Conservation (phyloP, 2,888 invertebrate species). For the Tortrix viridana region DNA sequence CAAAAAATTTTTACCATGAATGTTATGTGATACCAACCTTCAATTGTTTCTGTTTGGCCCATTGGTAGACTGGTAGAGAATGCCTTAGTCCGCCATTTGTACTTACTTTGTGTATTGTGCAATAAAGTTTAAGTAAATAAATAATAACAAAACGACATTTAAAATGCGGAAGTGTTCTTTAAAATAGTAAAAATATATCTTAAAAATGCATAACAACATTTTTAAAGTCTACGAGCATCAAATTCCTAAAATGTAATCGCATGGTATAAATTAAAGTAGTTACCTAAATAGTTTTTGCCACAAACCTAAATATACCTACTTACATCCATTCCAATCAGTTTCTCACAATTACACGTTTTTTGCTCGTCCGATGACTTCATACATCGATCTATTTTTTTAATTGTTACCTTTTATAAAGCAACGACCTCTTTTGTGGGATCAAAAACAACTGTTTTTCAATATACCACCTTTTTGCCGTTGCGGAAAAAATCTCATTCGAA, state of each 20-base stretch:
- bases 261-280: background rate
- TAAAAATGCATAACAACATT: background rate
- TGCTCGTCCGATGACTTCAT: conserved; percentile 35
- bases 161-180: too few species aligned
- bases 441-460: conserved; percentile 36
- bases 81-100: too few species aligned
- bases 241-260: background rate
- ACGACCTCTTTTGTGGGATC: conserved; percentile 36
- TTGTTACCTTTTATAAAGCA: conserved; percentile 36
- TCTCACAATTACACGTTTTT: conserved; percentile 32
- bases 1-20: too few species aligned
- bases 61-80: too few species aligned
- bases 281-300: conserved; percentile 12
- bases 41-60: too few species aligned
- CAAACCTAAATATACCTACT: conserved; percentile 6
- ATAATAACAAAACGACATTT: too few species aligned
- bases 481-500: background rate
- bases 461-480: conserved; percentile 17
- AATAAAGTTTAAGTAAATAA: too few species aligned
- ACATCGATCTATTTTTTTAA: conserved; percentile 38
- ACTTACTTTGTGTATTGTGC: too few species aligned
- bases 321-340: conserved; percentile 25
- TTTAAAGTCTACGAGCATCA: background rate
- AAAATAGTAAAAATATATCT: background rate
- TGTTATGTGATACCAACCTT: too few species aligned